Conservation (phyloP, 2,797 vertebrate species). For the Cheirogaleus major region DNA sequence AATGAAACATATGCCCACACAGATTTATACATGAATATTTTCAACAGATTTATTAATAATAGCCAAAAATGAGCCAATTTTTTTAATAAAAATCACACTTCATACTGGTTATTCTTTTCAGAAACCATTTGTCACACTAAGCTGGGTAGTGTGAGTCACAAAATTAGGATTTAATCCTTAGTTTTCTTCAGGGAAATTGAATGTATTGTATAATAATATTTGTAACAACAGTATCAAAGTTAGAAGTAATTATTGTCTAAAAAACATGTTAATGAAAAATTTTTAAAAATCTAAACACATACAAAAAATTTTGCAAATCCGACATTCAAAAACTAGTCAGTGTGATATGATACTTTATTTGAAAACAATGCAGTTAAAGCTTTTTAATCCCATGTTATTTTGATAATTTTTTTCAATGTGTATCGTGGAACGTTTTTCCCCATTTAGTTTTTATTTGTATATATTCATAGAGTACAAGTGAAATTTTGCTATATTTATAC, state of each 20-base stretch:
- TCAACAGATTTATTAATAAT: background rate
- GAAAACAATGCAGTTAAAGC: slow-evolving; percentile 36
- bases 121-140: background rate
- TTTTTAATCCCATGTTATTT: slow-evolving; percentile 1
- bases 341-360: background rate
- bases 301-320: background rate
- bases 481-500: background rate
- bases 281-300: slow-evolving; percentile 28
- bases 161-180: background rate
- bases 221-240: background rate
- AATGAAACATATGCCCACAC: background rate
- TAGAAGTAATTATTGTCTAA: background rate
- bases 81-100: background rate
- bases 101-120: slow-evolving; percentile 9
- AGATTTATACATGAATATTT: slow-evolving; percentile 21
- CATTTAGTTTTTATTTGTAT: background rate
- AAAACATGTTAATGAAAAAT: background rate
- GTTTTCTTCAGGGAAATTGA: background rate
- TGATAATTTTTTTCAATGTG: background rate
- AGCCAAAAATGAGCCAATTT: background rate
- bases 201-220: background rate
- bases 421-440: background rate
- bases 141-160: background rate
- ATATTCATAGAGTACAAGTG: background rate
- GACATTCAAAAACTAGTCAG: background rate